A percentile compares a stretch with the other conserved stretches of the same genome.
Evolutionary conservation across 2,113 vertebrate genomes (phyloP).

Genomic region (Istiophorus platypterus): DNA sequence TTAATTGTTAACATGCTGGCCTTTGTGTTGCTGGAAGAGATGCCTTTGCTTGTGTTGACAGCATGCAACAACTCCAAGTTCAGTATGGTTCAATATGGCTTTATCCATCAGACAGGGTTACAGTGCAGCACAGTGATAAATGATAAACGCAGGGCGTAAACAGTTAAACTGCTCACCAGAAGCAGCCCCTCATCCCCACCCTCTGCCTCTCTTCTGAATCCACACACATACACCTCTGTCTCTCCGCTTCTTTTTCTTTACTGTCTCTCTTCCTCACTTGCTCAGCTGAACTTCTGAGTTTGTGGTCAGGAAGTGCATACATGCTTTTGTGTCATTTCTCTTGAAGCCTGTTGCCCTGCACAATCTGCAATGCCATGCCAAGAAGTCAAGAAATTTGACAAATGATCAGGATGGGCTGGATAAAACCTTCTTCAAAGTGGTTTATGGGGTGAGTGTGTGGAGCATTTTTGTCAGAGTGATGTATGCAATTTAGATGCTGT

Average conservation of each 20-base stretch:
- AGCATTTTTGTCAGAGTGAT: background rate
- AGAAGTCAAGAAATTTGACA: conserved; percentile 9
- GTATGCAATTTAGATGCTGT: background rate
- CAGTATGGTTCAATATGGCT: background rate
- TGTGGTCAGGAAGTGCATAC: conserved; percentile 81
- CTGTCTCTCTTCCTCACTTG: conserved; percentile 42
- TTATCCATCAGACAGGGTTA: conserved; percentile 15
- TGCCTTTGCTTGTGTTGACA: conserved; percentile 39
- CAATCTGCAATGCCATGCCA: conserved; percentile 43
- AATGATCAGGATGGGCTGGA: conserved; percentile 18
- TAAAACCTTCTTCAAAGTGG: background rate
- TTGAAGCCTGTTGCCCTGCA: conserved; percentile 59
- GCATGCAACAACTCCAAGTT: conserved; percentile 11
- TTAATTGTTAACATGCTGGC: background rate
- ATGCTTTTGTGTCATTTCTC: conserved; percentile 62
- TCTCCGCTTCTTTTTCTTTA: conserved; percentile 30
- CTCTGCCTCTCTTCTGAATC: conserved; percentile 37
- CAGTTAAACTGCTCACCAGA: conserved; percentile 52
- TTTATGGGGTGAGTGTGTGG: conserved; percentile 52
- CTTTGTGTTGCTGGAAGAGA: conserved; percentile 9
- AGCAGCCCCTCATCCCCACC: conserved; percentile 48
- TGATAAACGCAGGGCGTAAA: conserved; percentile 44
- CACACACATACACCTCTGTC: conserved; percentile 5
- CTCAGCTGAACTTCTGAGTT: conserved; percentile 51
- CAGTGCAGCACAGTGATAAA: conserved; percentile 39